These are phyloP conservation scores for Daboia siamensis DNA, from an alignment of 2,113 vertebrate species.

Conservation along the genomic window DNA sequence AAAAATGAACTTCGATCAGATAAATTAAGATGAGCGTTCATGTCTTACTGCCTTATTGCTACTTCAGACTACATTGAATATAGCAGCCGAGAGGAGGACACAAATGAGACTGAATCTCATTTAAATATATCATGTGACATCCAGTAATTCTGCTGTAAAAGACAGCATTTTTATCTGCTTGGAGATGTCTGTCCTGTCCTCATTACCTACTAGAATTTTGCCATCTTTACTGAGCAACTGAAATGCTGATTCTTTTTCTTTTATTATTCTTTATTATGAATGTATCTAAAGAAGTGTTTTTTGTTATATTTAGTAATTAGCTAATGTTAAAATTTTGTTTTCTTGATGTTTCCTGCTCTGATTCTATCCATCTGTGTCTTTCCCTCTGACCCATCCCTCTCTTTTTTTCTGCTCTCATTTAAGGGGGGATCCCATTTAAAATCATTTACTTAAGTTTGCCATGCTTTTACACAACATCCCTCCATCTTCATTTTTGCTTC, in stretches of 20 bases:
- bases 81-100: not conserved
- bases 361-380: not conserved
- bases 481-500: not conserved
- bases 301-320: not conserved
- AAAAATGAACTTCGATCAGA: not conserved
- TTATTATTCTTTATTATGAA: not conserved
- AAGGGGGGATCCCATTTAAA: not conserved
- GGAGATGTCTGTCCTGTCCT: not conserved
- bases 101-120: not conserved
- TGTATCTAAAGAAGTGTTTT: not conserved
- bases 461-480: not conserved
- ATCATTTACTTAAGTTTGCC: not conserved
- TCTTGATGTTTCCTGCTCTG: not conserved
- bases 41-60: not conserved
- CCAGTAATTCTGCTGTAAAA: not conserved
- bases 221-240: not conserved
- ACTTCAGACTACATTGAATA: not conserved
- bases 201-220: not conserved
- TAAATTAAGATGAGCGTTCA: not conserved
- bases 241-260: not conserved
- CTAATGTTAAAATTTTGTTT: not conserved
- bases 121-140: not conserved
- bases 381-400: not conserved
- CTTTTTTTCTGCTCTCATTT: not conserved
- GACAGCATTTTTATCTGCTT: not conserved